Base-by-base conservation (phyloP, 2,888 invertebrate genomes). In the Trilocha varians region DNA sequence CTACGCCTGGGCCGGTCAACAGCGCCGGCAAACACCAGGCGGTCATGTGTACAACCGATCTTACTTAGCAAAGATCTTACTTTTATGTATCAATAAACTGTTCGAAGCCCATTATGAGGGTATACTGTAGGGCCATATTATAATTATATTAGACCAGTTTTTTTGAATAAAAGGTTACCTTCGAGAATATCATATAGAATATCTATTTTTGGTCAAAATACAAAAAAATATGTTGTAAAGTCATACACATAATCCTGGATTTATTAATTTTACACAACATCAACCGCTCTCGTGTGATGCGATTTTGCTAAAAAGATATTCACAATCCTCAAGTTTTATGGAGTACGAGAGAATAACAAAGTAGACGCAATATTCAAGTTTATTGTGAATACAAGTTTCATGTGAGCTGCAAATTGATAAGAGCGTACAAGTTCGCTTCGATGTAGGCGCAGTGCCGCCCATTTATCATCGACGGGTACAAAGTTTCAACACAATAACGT, bases 391-490 rank as follows among this genome's bases (percentile, higher is more conserved):
- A 18, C 18, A 16, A 39, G 33, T 61, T 55, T 62, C 48, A 49
- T 50, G 51, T 44, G 38, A 39, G 36, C 44, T 59, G 62, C 53
- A 54, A 45, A 55, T 62, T 67, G 78, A 78, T 78, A 78, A 75
- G 69, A 64, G 59, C 68, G 65, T 69, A 69, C 70, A 59, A 64
- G 59, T 62, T 62, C 65, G 62, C 60, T 53, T 59, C 57, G 57
- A 61, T 53, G 53, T 56, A 55, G 46, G 42, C 46, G 59, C 52
- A 55, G 59, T 53, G 54, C 41, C 54, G 58, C 52, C 62, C 62
- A 70, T 76, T 75, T 78, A 79, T 78, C 75, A 76, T 59, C 49
- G 40, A 38, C 46, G 65, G 65, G 78, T 75, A 70, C 77, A 78
- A 78, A 78, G 78, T 75, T 67, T 69, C 56, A 59, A 67, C 61